A percentile compares a stretch with the other conserved stretches of the same genome.
Evolutionary conservation across 2,888 invertebrate species (phyloP).

Genomic region (Endomychus coccineus): DNA sequence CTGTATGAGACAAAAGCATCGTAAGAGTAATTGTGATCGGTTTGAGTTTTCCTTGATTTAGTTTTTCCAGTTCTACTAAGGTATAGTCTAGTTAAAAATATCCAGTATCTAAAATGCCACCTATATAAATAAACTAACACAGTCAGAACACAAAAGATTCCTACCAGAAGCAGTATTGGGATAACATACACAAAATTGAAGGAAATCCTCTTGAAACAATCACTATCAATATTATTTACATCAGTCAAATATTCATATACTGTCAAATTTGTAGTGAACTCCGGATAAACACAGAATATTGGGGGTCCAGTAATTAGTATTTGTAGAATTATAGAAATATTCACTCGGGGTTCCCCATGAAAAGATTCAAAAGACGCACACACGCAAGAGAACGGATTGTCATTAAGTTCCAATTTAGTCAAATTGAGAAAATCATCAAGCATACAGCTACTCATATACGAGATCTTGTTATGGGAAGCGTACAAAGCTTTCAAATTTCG

Average conservation of each 20-base stretch:
- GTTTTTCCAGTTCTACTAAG: conserved; percentile 42
- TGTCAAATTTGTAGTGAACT: conserved; percentile 1
- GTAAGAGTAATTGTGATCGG: conserved; percentile 43
- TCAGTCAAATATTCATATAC: conserved; percentile 1
- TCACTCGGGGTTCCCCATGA: too few relatives aligned
- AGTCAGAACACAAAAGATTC: conserved; percentile 45
- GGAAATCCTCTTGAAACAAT: conserved; percentile 2
- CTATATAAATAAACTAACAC: conserved; percentile 32
- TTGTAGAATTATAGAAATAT: conserved; percentile 4
- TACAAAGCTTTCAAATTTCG: conserved; percentile 41
- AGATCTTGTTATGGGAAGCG: conserved; percentile 50
- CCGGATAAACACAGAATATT: conserved; percentile 3
- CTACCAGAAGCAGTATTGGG: conserved; percentile 25
- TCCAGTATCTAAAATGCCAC: conserved; percentile 50
- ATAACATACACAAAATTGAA: conserved; percentile 4
- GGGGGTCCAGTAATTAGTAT: conserved; percentile 1
- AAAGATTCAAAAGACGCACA: too few relatives aligned
- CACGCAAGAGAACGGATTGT: conserved; percentile 52
- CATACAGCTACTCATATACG: conserved; percentile 52
- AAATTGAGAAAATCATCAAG: conserved; percentile 49
- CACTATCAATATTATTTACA: conserved; percentile 3
- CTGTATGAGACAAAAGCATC: conserved; percentile 57
- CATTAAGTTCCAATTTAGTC: conserved; percentile 44
- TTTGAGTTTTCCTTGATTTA: conserved; percentile 32
- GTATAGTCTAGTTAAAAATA: conserved; percentile 50